These are phyloP conservation scores for Scalopus aquaticus DNA, from an alignment of 2,113 vertebrate species.

Conservation along the genomic window DNA sequence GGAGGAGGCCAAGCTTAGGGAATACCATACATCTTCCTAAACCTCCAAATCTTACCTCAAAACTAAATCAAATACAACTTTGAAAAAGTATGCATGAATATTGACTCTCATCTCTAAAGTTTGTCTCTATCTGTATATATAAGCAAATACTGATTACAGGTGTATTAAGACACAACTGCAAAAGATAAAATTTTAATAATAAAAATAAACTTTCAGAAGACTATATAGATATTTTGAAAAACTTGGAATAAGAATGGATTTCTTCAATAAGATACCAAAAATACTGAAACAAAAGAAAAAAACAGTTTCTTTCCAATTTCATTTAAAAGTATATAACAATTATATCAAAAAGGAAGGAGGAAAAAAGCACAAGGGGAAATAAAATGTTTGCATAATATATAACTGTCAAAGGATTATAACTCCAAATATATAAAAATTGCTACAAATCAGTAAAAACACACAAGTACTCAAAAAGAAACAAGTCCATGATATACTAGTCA, in stretches of 20 bases:
- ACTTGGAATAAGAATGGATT: background rate
- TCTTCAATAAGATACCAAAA: slow-evolving; percentile 21
- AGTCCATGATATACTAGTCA: background rate
- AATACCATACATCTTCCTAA: background rate
- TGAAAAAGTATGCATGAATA: background rate
- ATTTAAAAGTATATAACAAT: slow-evolving; percentile 16
- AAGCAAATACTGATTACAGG: background rate
- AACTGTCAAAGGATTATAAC: background rate
- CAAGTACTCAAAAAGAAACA: background rate
- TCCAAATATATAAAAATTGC: background rate
- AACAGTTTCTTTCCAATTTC: background rate
- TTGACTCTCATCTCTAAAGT: background rate
- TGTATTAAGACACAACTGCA: background rate
- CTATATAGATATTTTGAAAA: background rate
- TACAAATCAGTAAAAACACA: background rate
- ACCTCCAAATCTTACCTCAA: background rate
- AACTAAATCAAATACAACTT: background rate
- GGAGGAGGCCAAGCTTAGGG: background rate
- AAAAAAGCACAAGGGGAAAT: background rate
- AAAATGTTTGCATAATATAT: background rate
- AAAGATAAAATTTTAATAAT: background rate
- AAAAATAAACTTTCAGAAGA: slow-evolving; percentile 11
- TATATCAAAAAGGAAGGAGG: background rate
- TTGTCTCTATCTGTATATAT: background rate
- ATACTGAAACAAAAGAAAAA: background rate